These are phyloP conservation scores for Xanthorhoe designata DNA, from an alignment of 2,888 invertebrate genomes.

Conservation along the genomic window DNA sequence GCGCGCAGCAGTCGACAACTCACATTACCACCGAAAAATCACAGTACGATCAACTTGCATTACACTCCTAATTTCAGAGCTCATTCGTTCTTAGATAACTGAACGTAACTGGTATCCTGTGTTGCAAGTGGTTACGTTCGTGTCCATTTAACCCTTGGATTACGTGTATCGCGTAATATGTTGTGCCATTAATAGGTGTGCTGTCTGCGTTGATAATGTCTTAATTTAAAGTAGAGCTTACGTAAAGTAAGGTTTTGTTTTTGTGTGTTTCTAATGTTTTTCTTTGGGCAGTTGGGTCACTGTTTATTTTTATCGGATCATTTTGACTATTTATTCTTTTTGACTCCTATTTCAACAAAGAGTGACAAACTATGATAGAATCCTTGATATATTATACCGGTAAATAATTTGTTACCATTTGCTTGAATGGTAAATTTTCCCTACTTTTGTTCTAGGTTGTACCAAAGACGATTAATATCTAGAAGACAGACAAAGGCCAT, in stretches of 20 bases:
- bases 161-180: slow-evolving; percentile 44
- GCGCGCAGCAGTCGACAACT: slow-evolving; percentile 69
- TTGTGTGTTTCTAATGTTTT: slow-evolving; percentile 15
- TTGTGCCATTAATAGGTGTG: slow-evolving; percentile 38
- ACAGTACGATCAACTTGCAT: slow-evolving; percentile 38
- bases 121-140: slow-evolving; percentile 35
- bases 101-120: slow-evolving; percentile 63
- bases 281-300: neutral
- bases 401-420: neutral
- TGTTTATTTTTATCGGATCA: neutral
- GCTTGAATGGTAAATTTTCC: neutral
- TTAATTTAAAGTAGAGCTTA: slow-evolving; percentile 34
- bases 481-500: too few species aligned
- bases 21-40: slow-evolving; percentile 49
- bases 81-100: slow-evolving; percentile 62
- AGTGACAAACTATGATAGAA: too few species aligned
- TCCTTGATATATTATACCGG: too few species aligned
- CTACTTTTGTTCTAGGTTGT: neutral
- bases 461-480: too few species aligned
- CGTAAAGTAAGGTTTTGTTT: slow-evolving; percentile 21
- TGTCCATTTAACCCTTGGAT: slow-evolving; percentile 43
- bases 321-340: too few species aligned
- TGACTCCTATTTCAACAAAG: too few species aligned
- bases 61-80: slow-evolving; percentile 7
- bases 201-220: slow-evolving; percentile 37